Evolutionary conservation across 1,140 invertebrate species (phyloP).

Genomic region (Aphelinus certus): DNA sequence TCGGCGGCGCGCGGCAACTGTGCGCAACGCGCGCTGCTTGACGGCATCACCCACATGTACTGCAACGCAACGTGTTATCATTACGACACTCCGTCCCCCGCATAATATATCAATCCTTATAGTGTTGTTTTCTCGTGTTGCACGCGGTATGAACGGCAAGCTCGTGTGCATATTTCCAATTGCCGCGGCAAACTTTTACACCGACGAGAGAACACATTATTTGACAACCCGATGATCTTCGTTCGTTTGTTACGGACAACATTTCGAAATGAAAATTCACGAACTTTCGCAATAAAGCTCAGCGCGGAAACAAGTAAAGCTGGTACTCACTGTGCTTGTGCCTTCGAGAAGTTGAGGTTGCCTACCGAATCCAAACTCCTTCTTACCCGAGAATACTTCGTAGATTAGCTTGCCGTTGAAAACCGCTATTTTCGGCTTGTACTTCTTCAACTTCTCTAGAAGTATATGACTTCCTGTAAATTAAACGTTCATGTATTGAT

Average conservation of each 20-base stretch:
- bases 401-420: conserved; percentile 99
- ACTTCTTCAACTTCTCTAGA: conserved; percentile 90
- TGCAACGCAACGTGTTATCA: conserved; percentile 67
- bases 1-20: conserved; percentile 94
- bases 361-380: conserved; percentile 96
- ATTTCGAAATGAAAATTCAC: no score
- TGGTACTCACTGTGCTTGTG: conserved; percentile 86
- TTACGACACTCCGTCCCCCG: no score
- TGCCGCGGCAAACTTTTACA: no score
- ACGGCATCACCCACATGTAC: conserved; percentile 99
- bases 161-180: no score
- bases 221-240: no score
- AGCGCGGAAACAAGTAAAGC: no score
- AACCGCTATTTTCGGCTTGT: conserved; percentile 95
- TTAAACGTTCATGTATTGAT: background rate
- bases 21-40: conserved; percentile 94
- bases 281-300: no score
- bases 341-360: conserved; percentile 92
- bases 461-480: conserved; percentile 83
- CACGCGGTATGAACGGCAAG: no score
- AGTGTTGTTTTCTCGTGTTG: no score
- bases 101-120: no score
- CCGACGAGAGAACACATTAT: no score
- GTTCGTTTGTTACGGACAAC: no score
- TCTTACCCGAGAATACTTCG: conserved; percentile 96